Base-by-base conservation (phyloP, 2,113 vertebrate genomes). In the Hemiscyllium ocellatum region DNA sequence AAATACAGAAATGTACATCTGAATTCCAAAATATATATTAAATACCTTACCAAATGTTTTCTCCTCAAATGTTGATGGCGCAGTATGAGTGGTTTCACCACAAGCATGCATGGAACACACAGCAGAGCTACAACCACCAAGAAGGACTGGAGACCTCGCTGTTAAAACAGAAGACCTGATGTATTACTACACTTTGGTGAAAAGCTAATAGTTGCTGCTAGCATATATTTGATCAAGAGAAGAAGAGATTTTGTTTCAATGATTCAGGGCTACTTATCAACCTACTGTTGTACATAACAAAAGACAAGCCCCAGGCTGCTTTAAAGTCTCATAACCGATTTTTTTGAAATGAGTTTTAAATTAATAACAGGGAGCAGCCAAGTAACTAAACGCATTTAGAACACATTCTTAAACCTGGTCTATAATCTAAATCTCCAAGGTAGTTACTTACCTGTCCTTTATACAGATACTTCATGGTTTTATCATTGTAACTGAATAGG, bases 91-190 rank as follows among this genome's bases (percentile, higher is more conserved):
- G 99, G 98, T 97, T 99, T 99, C 95, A 98, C 98, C 33, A 99
- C 97, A 93, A 99, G 98, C 99, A 99, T 99, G 97, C 98, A 98
- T 0, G 99, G 99, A 94, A 99, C 98, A 68, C 99, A 99, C 0
- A 98, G 97, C 76, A 99, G 96, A 0, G 99, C 99, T 0, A 98
- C 97, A 33, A 99, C 96, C 95, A 99, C 98, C 0, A 99, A 97
- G 97, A 99, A 97, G 91, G 97, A 98, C 96, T 99, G 99, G 52
- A 99, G 95, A 20, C 96, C 98, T 96, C 97, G 96, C 99, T 99
- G 97, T n/a, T 8, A 85, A 68, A 6, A 96, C 24, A 66, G 50
- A 97, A 47, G 93, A 1, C 47, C 22, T 50, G 17, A 66, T 93
- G 4, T 37, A 72, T 72, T 95, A 50, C 15, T 76, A 50, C 15